Evolutionary conservation across 2,888 invertebrate species (phyloP), one percentile per base, ranked within the genome.

Genomic region (Lomographa bimaculata): DNA sequence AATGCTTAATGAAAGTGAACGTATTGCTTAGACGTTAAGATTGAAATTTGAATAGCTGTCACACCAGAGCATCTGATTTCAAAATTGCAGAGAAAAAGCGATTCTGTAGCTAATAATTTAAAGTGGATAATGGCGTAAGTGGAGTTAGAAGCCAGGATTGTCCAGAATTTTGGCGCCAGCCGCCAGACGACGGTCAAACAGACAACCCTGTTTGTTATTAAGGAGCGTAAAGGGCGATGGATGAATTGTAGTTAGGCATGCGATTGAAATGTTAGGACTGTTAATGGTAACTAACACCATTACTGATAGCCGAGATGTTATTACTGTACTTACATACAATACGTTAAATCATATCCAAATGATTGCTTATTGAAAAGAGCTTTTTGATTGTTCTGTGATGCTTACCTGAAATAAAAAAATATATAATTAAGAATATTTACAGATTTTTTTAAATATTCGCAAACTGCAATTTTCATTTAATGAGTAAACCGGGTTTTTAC

Each of bases 131-230:
- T 60, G 1, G 12, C 23, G 10, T 21, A 17, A 23, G 23, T 3
- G 6, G 25, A 18, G 36, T 40, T 14, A 2, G 4, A 14, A 52
- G 64, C 62, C 65, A 65, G 63, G 63, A 41, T 28, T 46, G 68
- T 63, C 64, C 64, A 70, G 64, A 64, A 69, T 73, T 73, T 75
- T 71, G 82, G 82, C 82, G 82, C 82, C 82, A 82, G 82, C 81
- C 82, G 82, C 82, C 82, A 82, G 73, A 70, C 71, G 68, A 71
- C 70, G 64, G 72, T 77, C 76, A 66, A 78, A 64, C 60, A 33
- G 56, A 56, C 60, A 64, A 62, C 61, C 67, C 67, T 68, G 59
- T 59, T 62, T 55, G 59, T 30, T 42, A 32, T 30, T 35, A 20
- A 5, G 23, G 25, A 20, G 30, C 34, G 42, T 54, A 60, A 59